Evolutionary conservation across 1,140 invertebrate genomes (phyloP).

Genomic region (Camponotus pennsylvanicus): DNA sequence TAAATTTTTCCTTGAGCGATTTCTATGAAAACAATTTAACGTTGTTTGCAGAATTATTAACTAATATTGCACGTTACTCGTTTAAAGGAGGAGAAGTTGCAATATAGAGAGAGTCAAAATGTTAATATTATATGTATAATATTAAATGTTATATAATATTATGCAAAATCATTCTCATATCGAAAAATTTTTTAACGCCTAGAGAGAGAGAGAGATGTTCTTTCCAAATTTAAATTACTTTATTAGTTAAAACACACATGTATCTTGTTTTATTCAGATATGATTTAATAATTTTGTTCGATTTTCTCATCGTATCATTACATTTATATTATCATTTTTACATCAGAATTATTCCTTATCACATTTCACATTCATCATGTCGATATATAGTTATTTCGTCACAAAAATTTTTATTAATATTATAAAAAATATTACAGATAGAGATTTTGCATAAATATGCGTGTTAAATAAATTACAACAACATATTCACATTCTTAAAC

Average conservation of each 20-base stretch:
- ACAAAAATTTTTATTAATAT: not conserved
- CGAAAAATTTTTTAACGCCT: not conserved
- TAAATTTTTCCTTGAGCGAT: not conserved
- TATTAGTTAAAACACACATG: not conserved
- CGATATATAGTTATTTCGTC: not conserved
- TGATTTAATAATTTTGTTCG: slow-evolving; percentile 3
- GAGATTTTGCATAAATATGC: not conserved
- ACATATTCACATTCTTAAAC: not conserved
- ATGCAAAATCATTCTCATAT: not conserved
- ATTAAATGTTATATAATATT: not conserved
- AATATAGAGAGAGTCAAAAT: no score
- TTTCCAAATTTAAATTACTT: not conserved
- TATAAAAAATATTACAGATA: not conserved
- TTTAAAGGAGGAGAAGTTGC: not conserved
- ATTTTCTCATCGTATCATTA: not conserved
- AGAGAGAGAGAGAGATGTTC: not conserved
- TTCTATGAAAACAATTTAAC: not conserved
- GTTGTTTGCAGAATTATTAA: not conserved
- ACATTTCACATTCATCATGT: not conserved
- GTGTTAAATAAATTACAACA: not conserved
- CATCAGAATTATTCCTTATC: not conserved
- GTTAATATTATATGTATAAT: no score
- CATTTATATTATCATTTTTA: not conserved
- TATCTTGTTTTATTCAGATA: not conserved
- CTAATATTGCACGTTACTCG: not conserved